Evolutionary conservation across 2,888 invertebrate species (phyloP).

Genomic region (Ecdyonurus torrentis): DNA sequence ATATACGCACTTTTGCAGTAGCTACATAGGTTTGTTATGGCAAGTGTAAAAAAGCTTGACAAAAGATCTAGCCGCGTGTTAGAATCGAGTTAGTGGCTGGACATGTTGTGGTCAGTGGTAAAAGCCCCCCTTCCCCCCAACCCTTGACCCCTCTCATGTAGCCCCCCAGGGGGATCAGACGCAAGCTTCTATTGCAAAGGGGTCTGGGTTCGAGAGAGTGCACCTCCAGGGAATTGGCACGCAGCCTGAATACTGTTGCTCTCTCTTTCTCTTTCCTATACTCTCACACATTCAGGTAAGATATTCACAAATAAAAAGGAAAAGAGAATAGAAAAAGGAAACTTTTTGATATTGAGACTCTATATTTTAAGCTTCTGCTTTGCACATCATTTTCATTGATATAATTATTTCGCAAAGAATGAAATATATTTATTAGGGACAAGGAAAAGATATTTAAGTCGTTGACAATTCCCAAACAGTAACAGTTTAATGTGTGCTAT

Average conservation of each 20-base stretch:
- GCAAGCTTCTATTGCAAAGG: neutral
- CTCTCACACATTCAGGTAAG: neutral
- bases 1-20: too few species aligned
- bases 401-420: too few species aligned
- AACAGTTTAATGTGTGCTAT: too few species aligned
- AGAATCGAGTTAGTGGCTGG: neutral
- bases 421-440: too few species aligned
- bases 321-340: too few species aligned
- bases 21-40: too few species aligned
- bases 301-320: too few species aligned
- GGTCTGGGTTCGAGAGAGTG: neutral
- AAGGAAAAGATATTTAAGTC: too few species aligned
- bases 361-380: too few species aligned
- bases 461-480: too few species aligned
- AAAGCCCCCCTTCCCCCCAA: neutral
- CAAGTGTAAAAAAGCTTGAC: neutral
- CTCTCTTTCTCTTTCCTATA: neutral
- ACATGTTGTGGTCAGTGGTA: neutral
- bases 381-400: too few species aligned
- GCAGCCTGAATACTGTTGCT: neutral
- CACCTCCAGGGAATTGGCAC: neutral
- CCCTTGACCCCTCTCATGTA: neutral
- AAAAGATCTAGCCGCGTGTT: neutral
- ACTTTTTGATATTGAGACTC: too few species aligned
- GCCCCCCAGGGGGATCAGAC: neutral